phyloP scores from a whole-genome alignment of 2,113 vertebrate genomes.

The Nycticorax nycticorax region DNA sequence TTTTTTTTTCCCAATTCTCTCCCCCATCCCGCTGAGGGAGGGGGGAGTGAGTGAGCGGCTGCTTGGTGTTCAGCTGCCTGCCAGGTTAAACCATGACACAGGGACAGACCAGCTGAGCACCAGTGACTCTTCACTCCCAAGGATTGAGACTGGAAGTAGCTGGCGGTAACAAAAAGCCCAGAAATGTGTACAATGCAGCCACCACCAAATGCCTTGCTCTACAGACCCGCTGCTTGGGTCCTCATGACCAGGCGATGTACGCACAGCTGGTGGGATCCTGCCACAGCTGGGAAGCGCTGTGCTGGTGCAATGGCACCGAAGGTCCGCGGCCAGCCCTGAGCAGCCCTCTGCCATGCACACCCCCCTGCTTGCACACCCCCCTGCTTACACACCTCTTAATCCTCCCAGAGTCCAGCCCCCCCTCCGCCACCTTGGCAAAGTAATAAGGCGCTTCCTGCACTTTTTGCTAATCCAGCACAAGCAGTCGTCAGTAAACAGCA shows the following conservation, averaged over 20 bases:
- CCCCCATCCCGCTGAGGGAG: too few relatives aligned
- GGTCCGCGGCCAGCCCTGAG: not conserved
- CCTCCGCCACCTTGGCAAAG: fast-evolving
- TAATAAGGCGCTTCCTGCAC: not conserved
- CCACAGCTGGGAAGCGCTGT: not conserved
- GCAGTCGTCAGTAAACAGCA: fast-evolving
- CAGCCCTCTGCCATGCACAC: not conserved
- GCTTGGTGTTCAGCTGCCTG: too few relatives aligned
- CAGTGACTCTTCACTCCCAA: not conserved
- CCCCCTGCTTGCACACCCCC: not conserved
- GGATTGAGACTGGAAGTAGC: not conserved
- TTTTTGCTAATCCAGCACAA: not conserved
- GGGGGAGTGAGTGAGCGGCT: too few relatives aligned
- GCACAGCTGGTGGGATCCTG: not conserved
- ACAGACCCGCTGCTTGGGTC: not conserved
- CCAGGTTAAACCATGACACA: too few relatives aligned
- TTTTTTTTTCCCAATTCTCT: too few relatives aligned
- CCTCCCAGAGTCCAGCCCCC: fast-evolving
- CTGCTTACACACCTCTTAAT: not conserved
- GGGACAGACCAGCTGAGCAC: not conserved
- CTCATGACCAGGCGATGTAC: not conserved
- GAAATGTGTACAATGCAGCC: not conserved
- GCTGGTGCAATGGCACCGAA: not conserved
- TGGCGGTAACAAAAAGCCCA: not conserved
- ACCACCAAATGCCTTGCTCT: not conserved